Conservation (phyloP, 2,797 vertebrate genomes). For the Mormyrus hasselquistii region DNA sequence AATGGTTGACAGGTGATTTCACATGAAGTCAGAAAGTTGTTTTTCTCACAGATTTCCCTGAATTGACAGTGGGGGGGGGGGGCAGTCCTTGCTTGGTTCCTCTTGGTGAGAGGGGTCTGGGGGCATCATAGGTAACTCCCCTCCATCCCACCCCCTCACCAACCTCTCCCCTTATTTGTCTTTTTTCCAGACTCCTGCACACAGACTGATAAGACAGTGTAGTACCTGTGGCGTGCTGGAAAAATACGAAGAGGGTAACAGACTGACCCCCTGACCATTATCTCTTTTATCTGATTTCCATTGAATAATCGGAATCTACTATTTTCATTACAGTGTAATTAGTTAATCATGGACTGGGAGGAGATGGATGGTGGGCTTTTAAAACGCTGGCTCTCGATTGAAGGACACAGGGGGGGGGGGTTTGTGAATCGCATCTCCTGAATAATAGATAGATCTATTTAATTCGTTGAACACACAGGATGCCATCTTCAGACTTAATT, state of each 20-base stretch:
- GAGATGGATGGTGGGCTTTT: slow-evolving; percentile 43
- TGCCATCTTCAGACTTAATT: not conserved
- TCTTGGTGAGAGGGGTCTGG: not conserved
- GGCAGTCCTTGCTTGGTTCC: not conserved
- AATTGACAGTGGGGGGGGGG: not conserved
- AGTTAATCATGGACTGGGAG: slow-evolving; percentile 69
- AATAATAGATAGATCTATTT: slow-evolving; percentile 43
- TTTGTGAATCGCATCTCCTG: slow-evolving; percentile 30
- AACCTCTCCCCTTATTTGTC: not conserved
- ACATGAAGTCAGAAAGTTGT: not conserved
- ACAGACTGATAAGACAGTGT: slow-evolving; percentile 46
- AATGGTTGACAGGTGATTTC: not conserved
- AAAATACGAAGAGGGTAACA: slow-evolving; percentile 57
- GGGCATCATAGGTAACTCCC: not conserved
- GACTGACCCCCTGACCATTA: slow-evolving; percentile 65
- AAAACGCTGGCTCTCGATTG: slow-evolving; percentile 38
- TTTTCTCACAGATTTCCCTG: not conserved
- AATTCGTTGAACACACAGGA: not conserved
- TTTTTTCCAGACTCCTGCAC: slow-evolving; percentile 43
- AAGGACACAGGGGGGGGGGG: slow-evolving; percentile 41
- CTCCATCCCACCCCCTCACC: not conserved
- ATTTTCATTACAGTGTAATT: slow-evolving; percentile 78
- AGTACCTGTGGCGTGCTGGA: slow-evolving; percentile 52
- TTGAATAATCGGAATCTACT: slow-evolving; percentile 73
- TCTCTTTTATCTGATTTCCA: slow-evolving; percentile 77